A percentile compares a stretch with the other conserved stretches of the same genome.
Evolutionary conservation across 1,140 invertebrate species (phyloP).

Genomic region (Portunus trituberculatus): DNA sequence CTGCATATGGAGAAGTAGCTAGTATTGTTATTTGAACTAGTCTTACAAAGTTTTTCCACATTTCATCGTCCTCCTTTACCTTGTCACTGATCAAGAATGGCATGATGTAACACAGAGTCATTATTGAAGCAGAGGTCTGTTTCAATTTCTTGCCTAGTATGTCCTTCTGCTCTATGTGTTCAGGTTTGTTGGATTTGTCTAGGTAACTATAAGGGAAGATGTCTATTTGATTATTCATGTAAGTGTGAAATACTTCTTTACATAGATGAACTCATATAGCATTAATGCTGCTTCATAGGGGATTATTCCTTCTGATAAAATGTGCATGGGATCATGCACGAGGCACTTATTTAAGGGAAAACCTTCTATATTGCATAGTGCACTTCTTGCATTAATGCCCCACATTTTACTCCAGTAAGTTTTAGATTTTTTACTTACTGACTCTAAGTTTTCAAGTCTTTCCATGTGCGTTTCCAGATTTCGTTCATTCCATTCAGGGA

Average conservation of each 20-base stretch:
- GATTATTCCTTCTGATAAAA: conserved; percentile 25
- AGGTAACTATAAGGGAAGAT: conserved; percentile 18
- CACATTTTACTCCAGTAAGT: conserved; percentile 37
- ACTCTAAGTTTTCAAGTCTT: not conserved
- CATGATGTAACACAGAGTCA: conserved; percentile 27
- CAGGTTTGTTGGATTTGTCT: conserved; percentile 14
- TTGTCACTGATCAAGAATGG: conserved; percentile 37
- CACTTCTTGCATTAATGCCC: conserved; percentile 39
- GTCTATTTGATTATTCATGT: conserved; percentile 30
- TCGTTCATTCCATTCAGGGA: not conserved
- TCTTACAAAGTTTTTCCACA: conserved; percentile 46
- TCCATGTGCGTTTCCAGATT: conserved; percentile 24
- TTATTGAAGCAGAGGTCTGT: conserved; percentile 26
- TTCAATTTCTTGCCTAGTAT: conserved; percentile 31
- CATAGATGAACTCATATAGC: conserved; percentile 14
- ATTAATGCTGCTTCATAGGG: conserved; percentile 28
- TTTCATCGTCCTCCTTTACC: conserved; percentile 15
- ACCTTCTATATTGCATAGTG: conserved; percentile 6
- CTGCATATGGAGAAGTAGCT: conserved; percentile 34
- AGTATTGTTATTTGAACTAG: conserved; percentile 41
- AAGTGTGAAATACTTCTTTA: conserved; percentile 36
- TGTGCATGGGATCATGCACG: conserved; percentile 37
- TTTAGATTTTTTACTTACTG: conserved; percentile 23
- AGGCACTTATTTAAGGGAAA: too few species aligned
- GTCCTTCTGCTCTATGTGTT: conserved; percentile 23